A percentile compares a stretch with the other conserved stretches of the same genome.
Conservation (phyloP, 2,113 vertebrate species). For the Lanius collurio region DNA sequence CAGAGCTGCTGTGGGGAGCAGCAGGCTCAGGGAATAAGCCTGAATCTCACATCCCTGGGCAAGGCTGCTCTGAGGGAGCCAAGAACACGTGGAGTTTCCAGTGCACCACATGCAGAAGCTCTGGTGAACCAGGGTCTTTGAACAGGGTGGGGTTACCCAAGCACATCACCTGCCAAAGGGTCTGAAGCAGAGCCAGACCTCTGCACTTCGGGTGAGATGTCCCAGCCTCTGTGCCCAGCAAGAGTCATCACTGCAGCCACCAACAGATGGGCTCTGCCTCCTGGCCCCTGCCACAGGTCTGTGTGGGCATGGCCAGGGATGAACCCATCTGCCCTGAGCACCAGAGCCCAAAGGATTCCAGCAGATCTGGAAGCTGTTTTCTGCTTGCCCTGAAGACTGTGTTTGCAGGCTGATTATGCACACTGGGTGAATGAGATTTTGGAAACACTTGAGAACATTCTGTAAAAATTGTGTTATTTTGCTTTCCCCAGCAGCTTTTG, state of each 20-base stretch:
- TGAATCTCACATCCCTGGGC: neutral
- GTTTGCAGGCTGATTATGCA: neutral
- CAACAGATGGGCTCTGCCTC: neutral
- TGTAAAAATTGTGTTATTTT: neutral
- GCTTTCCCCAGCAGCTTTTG: neutral
- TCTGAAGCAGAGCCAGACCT: neutral
- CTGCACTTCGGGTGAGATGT: neutral
- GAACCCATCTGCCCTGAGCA: fast-evolving
- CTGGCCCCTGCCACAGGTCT: fast-evolving
- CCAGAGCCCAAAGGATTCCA: neutral
- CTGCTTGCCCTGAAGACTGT: neutral
- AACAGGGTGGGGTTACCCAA: fast-evolving
- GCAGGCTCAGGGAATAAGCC: neutral
- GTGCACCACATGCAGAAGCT: neutral
- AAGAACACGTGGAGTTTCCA: fast-evolving
- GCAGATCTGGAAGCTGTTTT: neutral
- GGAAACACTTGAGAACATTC: neutral
- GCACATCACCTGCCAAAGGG: neutral
- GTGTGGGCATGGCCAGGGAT: fast-evolving
- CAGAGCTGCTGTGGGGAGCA: neutral
- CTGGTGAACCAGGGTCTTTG: neutral
- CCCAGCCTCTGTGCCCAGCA: neutral
- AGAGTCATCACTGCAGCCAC: fast-evolving
- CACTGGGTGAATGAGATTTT: neutral
- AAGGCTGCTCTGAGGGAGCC: neutral